Evolutionary conservation across 2,888 invertebrate genomes (phyloP).

Genomic region (Aromia moschata): DNA sequence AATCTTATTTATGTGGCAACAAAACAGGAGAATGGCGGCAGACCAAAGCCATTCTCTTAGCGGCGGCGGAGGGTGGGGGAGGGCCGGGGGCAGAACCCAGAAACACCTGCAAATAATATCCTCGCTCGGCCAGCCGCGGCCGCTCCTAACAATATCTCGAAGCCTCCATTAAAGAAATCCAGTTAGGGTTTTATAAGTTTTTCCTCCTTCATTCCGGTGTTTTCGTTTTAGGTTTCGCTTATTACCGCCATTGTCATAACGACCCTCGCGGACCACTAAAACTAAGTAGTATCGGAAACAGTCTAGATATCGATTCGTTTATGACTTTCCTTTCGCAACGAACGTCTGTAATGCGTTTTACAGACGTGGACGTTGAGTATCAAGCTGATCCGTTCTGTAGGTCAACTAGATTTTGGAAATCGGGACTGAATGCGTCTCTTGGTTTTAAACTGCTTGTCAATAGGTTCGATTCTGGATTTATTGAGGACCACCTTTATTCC

Average conservation of each 20-base stretch:
- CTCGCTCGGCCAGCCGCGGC: conserved; percentile 31
- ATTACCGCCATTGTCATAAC: conserved; percentile 45
- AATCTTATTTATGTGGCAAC: conserved; percentile 65
- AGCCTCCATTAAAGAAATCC: conserved; percentile 54
- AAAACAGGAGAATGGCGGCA: conserved; percentile 60
- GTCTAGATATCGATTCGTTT: conserved; percentile 38
- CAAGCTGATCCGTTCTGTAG: background rate
- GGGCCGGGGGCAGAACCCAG: conserved; percentile 42
- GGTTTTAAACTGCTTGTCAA: too few relatives aligned
- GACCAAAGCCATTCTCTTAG: conserved; percentile 63
- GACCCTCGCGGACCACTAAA: conserved; percentile 41
- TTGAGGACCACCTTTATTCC: too few relatives aligned
- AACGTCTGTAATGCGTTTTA: conserved; percentile 22
- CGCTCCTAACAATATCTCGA: conserved; percentile 53
- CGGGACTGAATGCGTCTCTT: too few relatives aligned
- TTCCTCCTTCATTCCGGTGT: conserved; percentile 48
- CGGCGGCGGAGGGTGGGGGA: conserved; percentile 34
- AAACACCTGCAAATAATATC: conserved; percentile 56
- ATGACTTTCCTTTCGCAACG: conserved; percentile 28
- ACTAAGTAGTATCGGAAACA: conserved; percentile 41
- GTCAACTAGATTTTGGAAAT: background rate
- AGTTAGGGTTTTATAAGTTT: conserved; percentile 55
- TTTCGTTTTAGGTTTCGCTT: conserved; percentile 39
- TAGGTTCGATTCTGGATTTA: too few relatives aligned
- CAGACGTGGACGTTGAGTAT: conserved; percentile 13